A percentile compares a stretch with the other conserved stretches of the same genome.
Conservation (phyloP, 1,140 invertebrate genomes). For the Monochamus saltuarius region DNA sequence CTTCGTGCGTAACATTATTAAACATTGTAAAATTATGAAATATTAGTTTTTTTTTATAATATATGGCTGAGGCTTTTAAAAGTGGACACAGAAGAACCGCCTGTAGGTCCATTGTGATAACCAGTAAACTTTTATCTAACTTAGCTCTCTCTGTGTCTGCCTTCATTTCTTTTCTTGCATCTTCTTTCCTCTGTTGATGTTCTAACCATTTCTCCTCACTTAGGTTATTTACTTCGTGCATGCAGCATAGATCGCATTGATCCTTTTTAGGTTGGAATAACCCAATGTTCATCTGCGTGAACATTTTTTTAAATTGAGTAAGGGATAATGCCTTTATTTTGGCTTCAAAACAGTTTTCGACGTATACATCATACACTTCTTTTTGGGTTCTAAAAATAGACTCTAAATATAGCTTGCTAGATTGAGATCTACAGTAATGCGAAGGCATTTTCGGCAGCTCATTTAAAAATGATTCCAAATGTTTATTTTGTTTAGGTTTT, state of each 20-base stretch:
- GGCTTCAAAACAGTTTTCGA: too few species aligned
- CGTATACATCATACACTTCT: too few species aligned
- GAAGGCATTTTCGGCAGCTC: too few species aligned
- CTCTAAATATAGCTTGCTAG: too few species aligned
- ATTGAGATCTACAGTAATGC: too few species aligned
- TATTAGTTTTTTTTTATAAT: background rate
- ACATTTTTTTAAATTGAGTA: slow-evolving; percentile 21
- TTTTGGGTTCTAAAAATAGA: too few species aligned
- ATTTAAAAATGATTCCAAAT: too few species aligned
- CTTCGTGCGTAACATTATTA: background rate
- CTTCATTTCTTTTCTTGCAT: slow-evolving; percentile 26
- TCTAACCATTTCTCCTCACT: slow-evolving; percentile 28
- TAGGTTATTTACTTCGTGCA: slow-evolving; percentile 29
- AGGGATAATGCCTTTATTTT: too few species aligned
- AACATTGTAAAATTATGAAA: background rate
- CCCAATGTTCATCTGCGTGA: slow-evolving; percentile 30
- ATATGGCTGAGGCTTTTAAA: background rate
- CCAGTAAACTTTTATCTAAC: background rate
- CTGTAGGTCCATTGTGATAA: background rate
- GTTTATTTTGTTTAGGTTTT: too few species aligned
- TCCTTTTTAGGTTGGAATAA: slow-evolving; percentile 38
- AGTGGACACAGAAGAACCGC: background rate
- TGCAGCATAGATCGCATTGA: slow-evolving; percentile 36
- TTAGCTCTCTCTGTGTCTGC: too few species aligned
- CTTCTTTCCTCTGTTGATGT: slow-evolving; percentile 33